A percentile compares a stretch with the other conserved stretches of the same genome.
Evolutionary conservation across 2,113 vertebrate genomes (phyloP).

Genomic region (Passer montanus): DNA sequence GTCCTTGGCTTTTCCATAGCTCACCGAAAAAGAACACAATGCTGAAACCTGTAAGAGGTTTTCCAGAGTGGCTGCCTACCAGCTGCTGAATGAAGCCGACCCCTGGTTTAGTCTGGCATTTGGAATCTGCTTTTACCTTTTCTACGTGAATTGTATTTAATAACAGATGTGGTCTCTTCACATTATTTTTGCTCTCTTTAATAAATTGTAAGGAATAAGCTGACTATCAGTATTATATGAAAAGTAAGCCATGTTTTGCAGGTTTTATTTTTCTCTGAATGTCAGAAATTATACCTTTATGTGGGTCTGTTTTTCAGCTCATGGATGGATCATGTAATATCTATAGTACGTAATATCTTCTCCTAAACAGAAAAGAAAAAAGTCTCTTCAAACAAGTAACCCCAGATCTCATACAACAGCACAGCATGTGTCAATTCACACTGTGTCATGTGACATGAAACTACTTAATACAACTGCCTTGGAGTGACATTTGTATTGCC

Average conservation of each 20-base stretch:
- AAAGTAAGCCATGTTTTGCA: neutral
- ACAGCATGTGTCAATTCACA: slow-evolving; percentile 75
- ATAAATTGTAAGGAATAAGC: neutral
- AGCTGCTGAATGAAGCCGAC: neutral
- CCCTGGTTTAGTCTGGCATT: neutral
- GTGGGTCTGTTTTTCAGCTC: neutral
- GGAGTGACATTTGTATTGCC: slow-evolving; percentile 71
- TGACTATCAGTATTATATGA: neutral
- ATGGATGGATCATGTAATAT: slow-evolving; percentile 23
- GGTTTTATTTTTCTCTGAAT: neutral
- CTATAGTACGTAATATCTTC: slow-evolving; percentile 15
- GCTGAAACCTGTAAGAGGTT: neutral
- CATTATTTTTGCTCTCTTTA: neutral
- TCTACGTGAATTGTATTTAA: neutral
- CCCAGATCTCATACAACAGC: slow-evolving; percentile 71
- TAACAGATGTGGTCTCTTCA: neutral
- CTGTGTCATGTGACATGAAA: slow-evolving; percentile 66
- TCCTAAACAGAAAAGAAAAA: slow-evolving; percentile 63
- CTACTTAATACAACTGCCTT: slow-evolving; percentile 72
- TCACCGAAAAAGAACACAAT: neutral
- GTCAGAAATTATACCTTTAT: neutral
- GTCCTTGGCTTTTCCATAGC: neutral
- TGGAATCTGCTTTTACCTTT: neutral
- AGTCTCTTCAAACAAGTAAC: slow-evolving; percentile 66
- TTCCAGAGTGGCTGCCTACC: neutral